A percentile compares a stretch with the other conserved stretches of the same genome.
Evolutionary conservation across 2,113 vertebrate species (phyloP).

Genomic region (Brachypteracias leptosomus): DNA sequence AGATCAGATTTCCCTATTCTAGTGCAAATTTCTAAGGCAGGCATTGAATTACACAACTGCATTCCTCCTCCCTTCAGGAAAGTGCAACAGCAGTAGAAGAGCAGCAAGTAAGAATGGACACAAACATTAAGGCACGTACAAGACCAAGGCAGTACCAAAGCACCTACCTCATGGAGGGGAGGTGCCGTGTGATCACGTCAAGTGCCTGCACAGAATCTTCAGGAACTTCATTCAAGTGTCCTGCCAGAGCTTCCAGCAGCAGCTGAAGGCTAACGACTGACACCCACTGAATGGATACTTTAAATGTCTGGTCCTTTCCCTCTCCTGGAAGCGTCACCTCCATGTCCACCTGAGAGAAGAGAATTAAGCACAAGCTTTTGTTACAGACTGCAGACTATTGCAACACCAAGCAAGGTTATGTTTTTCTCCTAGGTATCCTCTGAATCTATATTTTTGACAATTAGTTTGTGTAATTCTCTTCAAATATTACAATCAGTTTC

Average conservation of each 20-base stretch:
- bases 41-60: constrained; percentile 7
- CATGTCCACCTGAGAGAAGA: constrained; percentile 88
- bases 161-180: constrained; percentile 96
- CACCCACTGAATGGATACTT: constrained; percentile 98
- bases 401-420: fast-evolving
- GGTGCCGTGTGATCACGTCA: constrained; percentile 96
- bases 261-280: constrained; percentile 97
- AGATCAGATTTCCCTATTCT: constrained; percentile 52
- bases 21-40: constrained; percentile 32
- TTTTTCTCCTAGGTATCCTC: not conserved
- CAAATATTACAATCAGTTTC: not conserved
- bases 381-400: not conserved
- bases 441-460: not conserved
- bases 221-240: constrained; percentile 95
- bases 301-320: constrained; percentile 98
- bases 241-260: constrained; percentile 93
- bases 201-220: constrained; percentile 97
- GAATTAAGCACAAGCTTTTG: not conserved
- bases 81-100: not conserved
- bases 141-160: not conserved
- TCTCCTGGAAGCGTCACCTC: constrained; percentile 98
- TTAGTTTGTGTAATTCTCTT: not conserved
- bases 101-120: not conserved
- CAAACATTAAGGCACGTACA: not conserved
- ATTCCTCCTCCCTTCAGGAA: not conserved